Base-by-base conservation (phyloP, 2,888 invertebrate species). In the Drosophila affinis region DNA sequence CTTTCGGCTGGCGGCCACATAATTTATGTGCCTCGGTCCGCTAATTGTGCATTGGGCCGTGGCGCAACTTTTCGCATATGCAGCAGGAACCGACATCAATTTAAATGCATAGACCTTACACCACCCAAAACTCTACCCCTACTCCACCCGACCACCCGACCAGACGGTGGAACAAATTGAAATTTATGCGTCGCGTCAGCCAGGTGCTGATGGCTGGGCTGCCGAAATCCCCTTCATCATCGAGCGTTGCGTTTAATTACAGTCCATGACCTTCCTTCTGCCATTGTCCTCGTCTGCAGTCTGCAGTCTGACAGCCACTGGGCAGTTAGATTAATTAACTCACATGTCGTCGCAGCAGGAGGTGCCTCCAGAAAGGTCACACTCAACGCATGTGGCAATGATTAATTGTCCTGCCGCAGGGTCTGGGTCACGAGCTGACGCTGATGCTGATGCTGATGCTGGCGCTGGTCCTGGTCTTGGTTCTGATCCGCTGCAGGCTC, bases 241-340 rank as follows among this genome's bases (percentile, higher is more conserved):
- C 53, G 45, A 52, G 46, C 60, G 69, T 63, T 76, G 54, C 51
- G 62, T 59, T 81, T 81, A 79, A 87, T 87, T 84, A 71, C 74
- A 48, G 52, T 27, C 53, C 70, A 49, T 46, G 84, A 76, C 82
- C 88, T 86, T 76, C 64, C 34, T 52, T 49, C 81, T 88, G 7
- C n/a, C 7, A 39, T 7, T 39, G 39, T 39, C 39, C 39, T 39
- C n/a, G 39, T 39, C 80, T 71, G 62, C 69, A 79, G 39, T 39
- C 80, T 71, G 62, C 69, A 79, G 80, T 77, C 82, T 74, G 83
- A 79, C 74, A 58, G 62, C 53, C 56, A 82, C 59, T 78, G 88
- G 81, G 39, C 76, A 74, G 81, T 71, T 88, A 80, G 82, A 82
- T 88, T 88, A 83, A 83, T 83, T 82, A 80, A 82, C 84, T 88